Evolutionary conservation across 2,888 invertebrate species (phyloP).

Genomic region (Bugulina stolonifera): DNA sequence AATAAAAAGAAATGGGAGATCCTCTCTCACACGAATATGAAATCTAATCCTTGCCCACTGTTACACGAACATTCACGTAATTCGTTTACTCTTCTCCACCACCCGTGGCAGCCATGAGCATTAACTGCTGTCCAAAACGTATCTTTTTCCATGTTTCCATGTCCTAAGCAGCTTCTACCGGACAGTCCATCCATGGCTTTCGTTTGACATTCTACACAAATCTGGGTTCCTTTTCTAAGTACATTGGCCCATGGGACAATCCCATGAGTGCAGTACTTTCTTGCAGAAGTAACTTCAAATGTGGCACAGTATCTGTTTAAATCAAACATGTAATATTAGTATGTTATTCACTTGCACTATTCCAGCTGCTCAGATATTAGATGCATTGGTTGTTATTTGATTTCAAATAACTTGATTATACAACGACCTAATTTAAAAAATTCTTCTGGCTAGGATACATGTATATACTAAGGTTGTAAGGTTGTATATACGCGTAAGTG

Average conservation of each 20-base stretch:
- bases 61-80: slow-evolving; percentile 49
- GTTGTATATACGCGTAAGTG: too few species aligned
- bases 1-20: background rate
- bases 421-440: too few species aligned
- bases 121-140: slow-evolving; percentile 79
- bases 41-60: slow-evolving; percentile 40
- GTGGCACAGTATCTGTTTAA: slow-evolving; percentile 84
- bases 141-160: slow-evolving; percentile 69
- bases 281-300: slow-evolving; percentile 64
- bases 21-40: slow-evolving; percentile 49
- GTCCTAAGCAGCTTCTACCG: slow-evolving; percentile 72
- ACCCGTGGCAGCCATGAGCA: slow-evolving; percentile 80
- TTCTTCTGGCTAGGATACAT: too few species aligned
- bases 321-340: too few species aligned
- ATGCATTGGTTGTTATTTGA: too few species aligned
- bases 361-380: too few species aligned
- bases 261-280: slow-evolving; percentile 33
- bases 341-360: too few species aligned
- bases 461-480: too few species aligned
- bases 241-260: slow-evolving; percentile 52
- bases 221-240: slow-evolving; percentile 60
- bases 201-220: slow-evolving; percentile 76
- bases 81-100: slow-evolving; percentile 65
- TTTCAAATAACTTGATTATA: too few species aligned
- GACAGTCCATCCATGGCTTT: slow-evolving; percentile 70